These are phyloP conservation scores for Eilema griseolum DNA, from an alignment of 2,888 invertebrate species.

Conservation along the genomic window DNA sequence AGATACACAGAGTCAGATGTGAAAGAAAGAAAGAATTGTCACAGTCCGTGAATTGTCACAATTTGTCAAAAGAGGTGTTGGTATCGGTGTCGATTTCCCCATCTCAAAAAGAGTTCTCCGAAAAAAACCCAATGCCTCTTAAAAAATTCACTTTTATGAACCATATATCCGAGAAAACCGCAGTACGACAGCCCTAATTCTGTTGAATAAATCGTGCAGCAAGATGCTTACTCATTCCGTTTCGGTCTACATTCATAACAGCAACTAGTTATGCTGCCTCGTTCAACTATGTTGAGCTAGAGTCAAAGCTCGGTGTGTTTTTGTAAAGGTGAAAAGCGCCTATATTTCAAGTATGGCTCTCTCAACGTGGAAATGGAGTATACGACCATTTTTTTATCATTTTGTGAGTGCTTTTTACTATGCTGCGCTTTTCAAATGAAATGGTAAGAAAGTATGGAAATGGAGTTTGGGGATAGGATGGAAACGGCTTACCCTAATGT, in stretches of 20 bases:
- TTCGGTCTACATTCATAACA: constrained; percentile 24
- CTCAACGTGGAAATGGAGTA: not conserved
- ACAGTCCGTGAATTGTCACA: too few species aligned
- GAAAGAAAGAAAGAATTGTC: too few species aligned
- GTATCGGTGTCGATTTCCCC: too few species aligned
- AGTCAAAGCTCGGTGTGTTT: constrained; percentile 2
- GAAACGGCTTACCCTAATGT: not conserved
- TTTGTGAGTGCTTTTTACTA: not conserved
- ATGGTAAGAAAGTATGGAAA: not conserved
- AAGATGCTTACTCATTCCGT: constrained; percentile 28
- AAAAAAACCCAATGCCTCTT: too few species aligned
- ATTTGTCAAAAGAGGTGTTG: too few species aligned
- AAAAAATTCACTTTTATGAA: too few species aligned
- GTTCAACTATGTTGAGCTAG: constrained; percentile 12
- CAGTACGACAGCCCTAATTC: constrained; percentile 15
- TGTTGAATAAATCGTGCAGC: constrained; percentile 20
- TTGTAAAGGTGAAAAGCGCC: not conserved
- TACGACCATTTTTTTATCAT: not conserved
- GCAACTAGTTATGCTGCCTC: constrained; percentile 22
- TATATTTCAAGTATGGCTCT: not conserved
- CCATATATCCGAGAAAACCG: not conserved
- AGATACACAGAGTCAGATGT: too few species aligned
- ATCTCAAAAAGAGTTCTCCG: too few species aligned
- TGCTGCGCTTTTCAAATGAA: not conserved
- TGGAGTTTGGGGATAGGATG: not conserved